phyloP scores from a whole-genome alignment of 2,797 vertebrate genomes.

The Dermochelys coriacea region DNA sequence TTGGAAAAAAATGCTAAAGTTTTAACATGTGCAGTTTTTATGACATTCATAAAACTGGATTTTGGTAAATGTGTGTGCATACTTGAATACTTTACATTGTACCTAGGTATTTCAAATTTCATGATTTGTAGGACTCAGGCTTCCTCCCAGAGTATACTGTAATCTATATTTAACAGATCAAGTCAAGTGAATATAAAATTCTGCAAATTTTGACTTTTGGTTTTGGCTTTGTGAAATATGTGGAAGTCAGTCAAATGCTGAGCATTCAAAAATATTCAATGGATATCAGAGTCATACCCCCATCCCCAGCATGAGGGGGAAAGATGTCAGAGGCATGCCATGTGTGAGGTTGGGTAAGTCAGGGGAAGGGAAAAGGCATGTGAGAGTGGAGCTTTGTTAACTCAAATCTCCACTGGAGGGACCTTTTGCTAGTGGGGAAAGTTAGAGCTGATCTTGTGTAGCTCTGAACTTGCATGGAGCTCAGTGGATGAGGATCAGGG shows the following conservation, averaged over 20 bases:
- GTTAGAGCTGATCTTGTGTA: not conserved
- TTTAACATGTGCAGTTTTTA: not conserved
- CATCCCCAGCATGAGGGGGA: not conserved
- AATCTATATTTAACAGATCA: not conserved
- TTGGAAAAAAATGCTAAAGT: not conserved
- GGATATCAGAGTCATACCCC: not conserved
- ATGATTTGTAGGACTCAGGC: not conserved
- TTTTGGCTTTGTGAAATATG: slow-evolving; percentile 2
- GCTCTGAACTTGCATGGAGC: not conserved
- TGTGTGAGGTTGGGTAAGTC: not conserved
- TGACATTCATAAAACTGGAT: not conserved
- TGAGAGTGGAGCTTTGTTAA: not conserved
- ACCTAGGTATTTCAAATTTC: not conserved
- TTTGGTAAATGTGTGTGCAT: fast-evolving
- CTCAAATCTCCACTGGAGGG: not conserved
- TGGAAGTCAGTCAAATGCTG: not conserved
- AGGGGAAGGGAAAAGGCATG: not conserved
- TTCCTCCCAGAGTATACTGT: not conserved
- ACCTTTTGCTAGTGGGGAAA: not conserved
- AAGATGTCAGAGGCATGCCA: not conserved
- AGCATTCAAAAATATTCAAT: not conserved
- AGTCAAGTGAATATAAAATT: not conserved
- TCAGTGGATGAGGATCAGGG: not conserved
- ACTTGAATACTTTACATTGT: not conserved
- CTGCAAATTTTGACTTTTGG: not conserved